phyloP scores from a whole-genome alignment of 2,888 invertebrate species.

The Deilephila porcellus region DNA sequence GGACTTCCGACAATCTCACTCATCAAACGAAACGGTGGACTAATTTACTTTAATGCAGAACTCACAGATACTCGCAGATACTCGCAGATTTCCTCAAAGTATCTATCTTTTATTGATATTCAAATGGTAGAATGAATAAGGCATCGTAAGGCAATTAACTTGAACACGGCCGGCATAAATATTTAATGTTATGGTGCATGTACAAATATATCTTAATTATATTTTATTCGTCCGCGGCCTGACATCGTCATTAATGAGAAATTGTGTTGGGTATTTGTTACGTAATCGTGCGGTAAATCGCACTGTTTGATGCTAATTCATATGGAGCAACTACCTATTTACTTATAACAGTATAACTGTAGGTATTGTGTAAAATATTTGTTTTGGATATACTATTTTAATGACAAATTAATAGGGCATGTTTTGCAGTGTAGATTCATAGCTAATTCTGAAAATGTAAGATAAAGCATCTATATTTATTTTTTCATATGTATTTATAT shows the following conservation, averaged over 20 bases:
- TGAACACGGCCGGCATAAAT: constrained; percentile 6
- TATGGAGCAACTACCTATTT: neutral
- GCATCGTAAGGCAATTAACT: neutral
- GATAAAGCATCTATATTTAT: no score
- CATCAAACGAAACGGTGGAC: no score
- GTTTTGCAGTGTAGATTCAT: no score
- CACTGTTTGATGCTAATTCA: neutral
- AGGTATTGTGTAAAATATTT: neutral
- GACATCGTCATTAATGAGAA: constrained; percentile 13
- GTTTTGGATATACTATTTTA: no score
- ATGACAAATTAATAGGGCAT: no score
- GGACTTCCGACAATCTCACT: no score
- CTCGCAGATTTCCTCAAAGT: neutral
- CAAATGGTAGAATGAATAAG: neutral
- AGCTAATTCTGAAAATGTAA: no score
- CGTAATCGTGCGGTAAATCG: constrained; percentile 19
- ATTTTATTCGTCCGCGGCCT: constrained; percentile 19
- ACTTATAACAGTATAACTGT: neutral
- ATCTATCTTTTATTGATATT: neutral
- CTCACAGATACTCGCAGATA: no score
- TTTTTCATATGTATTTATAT: no score
- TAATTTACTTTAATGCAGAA: no score
- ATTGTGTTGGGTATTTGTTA: constrained; percentile 5
- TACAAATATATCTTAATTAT: constrained; percentile 23
- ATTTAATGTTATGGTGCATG: constrained; percentile 20